Base-by-base conservation (phyloP, 2,888 invertebrate species). In the Hanleya hanleyi region DNA sequence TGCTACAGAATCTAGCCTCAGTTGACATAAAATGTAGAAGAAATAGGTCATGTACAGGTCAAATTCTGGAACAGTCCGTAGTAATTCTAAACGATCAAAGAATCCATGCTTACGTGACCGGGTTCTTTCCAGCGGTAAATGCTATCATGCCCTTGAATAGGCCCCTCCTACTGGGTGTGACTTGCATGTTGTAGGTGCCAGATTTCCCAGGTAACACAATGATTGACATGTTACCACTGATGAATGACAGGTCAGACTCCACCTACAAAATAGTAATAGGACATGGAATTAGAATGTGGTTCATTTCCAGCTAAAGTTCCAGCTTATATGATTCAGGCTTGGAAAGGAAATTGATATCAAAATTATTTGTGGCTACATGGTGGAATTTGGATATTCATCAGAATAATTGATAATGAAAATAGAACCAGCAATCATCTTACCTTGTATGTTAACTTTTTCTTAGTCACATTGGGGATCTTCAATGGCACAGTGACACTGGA, bases 391-490 rank as follows among this genome's bases (percentile, higher is more conserved):
- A n/a, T n/a, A n/a, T n/a, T n/a, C n/a, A n/a, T n/a, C n/a, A n/a
- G n/a, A n/a, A n/a, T n/a, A n/a, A 47, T 47, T n/a, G 47, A 2
- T 47, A 22, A 47, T 47, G 47, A 18, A 7, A 47, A 47, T 22
- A 47, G n/a, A 47, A 2, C 22, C 1, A 5, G 47, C 7, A 47
- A 47, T 47, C n/a, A 47, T 2, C 81, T 81, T 81, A 87, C 89
- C 77, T 71, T 81, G 75, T 87, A 90, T 69, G 83, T 83, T 29
- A 89, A 80, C 68, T 89, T 89, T 81, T 85, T 88, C 73, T 81
- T 85, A n/a, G 89, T 89, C 9, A 83, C 81, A 77, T 90, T 90
- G 4, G 90, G 90, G 12, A 90, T 80, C 67, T 84, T 82, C 41
- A 88, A 71, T 33, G 76, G 79, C 69, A 83, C 82, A 9, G 73